These are phyloP conservation scores for Phyllotreta cruciferae DNA, from an alignment of 2,888 invertebrate species.

Conservation along the genomic window DNA sequence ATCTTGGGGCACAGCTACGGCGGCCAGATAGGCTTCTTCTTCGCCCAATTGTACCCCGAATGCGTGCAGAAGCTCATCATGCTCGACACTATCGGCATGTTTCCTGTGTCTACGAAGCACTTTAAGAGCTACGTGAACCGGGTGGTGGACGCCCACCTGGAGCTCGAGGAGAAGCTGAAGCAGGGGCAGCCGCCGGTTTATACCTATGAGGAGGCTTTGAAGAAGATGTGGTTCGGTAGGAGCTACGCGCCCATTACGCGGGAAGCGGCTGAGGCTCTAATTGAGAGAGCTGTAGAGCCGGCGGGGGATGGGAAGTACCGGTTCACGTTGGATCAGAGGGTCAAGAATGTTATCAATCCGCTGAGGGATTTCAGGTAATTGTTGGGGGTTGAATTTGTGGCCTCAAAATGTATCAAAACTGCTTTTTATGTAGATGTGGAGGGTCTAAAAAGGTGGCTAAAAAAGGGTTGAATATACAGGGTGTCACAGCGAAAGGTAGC, in stretches of 20 bases:
- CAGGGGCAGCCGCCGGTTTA: slow-evolving; percentile 51
- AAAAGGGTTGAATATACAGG: no score
- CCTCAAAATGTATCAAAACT: no score
- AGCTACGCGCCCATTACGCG: slow-evolving; percentile 53
- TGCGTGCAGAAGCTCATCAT: slow-evolving; percentile 59
- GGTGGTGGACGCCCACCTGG: neutral
- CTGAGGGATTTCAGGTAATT: slow-evolving; percentile 47
- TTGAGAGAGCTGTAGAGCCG: slow-evolving; percentile 55
- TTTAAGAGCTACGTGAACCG: slow-evolving; percentile 48
- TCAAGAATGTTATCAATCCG: slow-evolving; percentile 57
- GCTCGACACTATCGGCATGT: slow-evolving; percentile 58
- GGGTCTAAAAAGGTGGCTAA: no score
- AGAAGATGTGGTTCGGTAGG: slow-evolving; percentile 61
- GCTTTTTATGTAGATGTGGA: no score
- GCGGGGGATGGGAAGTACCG: slow-evolving; percentile 59
- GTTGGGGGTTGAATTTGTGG: neutral
- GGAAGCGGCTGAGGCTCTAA: slow-evolving; percentile 62
- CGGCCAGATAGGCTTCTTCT: slow-evolving; percentile 59
- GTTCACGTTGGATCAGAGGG: slow-evolving; percentile 66
- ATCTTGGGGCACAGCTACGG: slow-evolving; percentile 62
- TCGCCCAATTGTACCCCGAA: slow-evolving; percentile 58
- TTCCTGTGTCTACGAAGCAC: slow-evolving; percentile 43
- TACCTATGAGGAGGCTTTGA: slow-evolving; percentile 61
- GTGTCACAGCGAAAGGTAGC: no score
- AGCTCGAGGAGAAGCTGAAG: slow-evolving; percentile 1